These are phyloP conservation scores for Reticulitermes speratus DNA, from an alignment of 1,140 invertebrate genomes.

Conservation along the genomic window DNA sequence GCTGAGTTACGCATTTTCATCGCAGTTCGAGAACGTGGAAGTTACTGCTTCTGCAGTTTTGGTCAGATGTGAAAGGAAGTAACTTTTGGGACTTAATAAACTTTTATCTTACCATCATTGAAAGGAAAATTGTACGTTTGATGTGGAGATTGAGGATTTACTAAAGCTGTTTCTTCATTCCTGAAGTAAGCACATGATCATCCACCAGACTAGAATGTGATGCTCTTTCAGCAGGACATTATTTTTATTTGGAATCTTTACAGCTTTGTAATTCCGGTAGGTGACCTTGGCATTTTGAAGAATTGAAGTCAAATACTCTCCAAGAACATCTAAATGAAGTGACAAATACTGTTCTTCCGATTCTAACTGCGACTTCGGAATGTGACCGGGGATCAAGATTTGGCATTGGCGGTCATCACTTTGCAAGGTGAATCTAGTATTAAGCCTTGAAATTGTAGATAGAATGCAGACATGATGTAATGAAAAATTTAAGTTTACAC, in stretches of 20 bases:
- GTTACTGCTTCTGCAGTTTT: no score
- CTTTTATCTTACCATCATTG: no score
- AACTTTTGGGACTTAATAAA: no score
- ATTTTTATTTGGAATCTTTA: constrained; percentile 16
- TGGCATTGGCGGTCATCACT: background rate
- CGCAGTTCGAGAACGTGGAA: no score
- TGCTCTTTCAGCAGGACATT: background rate
- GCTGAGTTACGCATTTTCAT: no score
- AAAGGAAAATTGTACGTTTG: no score
- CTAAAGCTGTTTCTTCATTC: background rate
- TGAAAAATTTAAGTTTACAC: background rate
- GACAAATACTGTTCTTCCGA: background rate
- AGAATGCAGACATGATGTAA: background rate
- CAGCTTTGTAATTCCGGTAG: constrained; percentile 13
- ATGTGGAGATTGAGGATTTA: no score
- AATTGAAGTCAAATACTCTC: background rate
- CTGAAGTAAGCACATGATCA: background rate
- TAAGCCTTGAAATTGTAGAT: background rate
- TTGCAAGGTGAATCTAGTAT: constrained; percentile 15
- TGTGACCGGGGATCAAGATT: background rate
- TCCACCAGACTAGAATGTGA: background rate
- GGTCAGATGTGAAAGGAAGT: no score
- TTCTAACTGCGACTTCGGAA: background rate
- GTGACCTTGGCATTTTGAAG: background rate
- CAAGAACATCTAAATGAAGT: background rate